Evolutionary conservation across 2,113 vertebrate genomes (phyloP), one percentile per base, ranked within the genome.

Genomic region (Sinocyclocheilus rhinocerous): DNA sequence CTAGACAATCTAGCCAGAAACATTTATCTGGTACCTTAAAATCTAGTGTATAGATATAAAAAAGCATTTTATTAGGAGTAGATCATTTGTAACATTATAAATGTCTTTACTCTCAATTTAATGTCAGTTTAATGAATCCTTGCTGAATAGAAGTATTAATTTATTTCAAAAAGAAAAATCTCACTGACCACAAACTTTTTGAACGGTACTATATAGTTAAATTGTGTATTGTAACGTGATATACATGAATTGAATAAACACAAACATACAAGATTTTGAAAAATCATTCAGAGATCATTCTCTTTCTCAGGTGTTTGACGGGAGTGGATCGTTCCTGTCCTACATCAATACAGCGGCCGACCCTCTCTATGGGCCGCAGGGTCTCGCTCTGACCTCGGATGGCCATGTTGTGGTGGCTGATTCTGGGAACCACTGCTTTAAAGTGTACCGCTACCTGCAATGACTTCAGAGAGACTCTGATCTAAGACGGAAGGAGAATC

Each of bases 381-480:
- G 98, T 76, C 94, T 99, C 90, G 97, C 97, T 48, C 94, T 99
- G 70, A 99, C 97, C 87, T 97, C 97, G 4, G 97, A 99, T 0
- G 98, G 98, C 87, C 97, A 99, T 0, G 98, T 99, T 67, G 98
- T 99, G 69, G 98, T 99, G 63, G 98, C 98, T 39, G 98, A 99
- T 95, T 99, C 98, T 86, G 97, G 98, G 76, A 99, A 99, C 93
- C 98, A 99, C 90, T 99, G 98, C 94, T 99, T 98, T 93, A 99
- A 99, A 93, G 97, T 99, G 89, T 99, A 99, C 89, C 97, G 97
- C 89, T 99, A 99, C 90, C 94, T 99, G 48, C 98, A 99, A 92
- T 99, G 95, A 96, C 90, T 81, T 88, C 76, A 63, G 81, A 84
- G 72, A n/a, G 8, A 26, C 70, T 55, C n/a, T 8, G 24, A 61